Conservation (phyloP, 2,888 invertebrate species). For the Balanococcus diminutus region DNA sequence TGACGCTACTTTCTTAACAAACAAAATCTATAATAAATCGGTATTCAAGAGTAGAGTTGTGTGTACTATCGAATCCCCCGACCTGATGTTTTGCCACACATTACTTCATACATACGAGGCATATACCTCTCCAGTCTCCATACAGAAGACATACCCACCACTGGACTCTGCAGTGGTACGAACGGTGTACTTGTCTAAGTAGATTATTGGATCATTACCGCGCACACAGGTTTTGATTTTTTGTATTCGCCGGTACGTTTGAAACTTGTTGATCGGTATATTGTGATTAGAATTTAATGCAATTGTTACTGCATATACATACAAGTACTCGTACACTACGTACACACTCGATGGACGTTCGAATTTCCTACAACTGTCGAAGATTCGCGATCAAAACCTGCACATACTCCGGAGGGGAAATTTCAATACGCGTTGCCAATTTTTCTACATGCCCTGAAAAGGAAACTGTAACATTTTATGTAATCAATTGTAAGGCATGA, state of each 20-base stretch:
- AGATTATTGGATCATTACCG: constrained; percentile 53
- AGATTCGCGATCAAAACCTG: constrained; percentile 1
- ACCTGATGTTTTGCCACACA: constrained; percentile 6
- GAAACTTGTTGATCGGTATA: background rate
- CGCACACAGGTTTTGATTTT: constrained; percentile 42
- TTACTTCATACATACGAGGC: background rate
- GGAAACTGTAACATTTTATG: constrained; percentile 39
- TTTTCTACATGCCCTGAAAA: constrained; percentile 32
- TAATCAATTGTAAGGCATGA: constrained; percentile 33
- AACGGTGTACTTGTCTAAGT: constrained; percentile 28
- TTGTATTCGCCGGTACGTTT: background rate
- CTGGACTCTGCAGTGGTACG: background rate
- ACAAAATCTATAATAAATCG: constrained; percentile 46
- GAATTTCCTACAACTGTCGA: constrained; percentile 10
- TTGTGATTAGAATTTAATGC: constrained; percentile 23
- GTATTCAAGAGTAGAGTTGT: constrained; percentile 41
- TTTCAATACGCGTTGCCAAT: constrained; percentile 29
- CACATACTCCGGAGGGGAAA: background rate
- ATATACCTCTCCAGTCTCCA: background rate
- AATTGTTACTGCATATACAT: background rate
- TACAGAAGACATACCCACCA: background rate
- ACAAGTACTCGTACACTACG: background rate
- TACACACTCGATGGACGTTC: background rate
- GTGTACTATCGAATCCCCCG: background rate
- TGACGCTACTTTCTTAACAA: constrained; percentile 50